Base-by-base conservation (phyloP, 1,140 invertebrate species). In the Alviniconcha marisindica region DNA sequence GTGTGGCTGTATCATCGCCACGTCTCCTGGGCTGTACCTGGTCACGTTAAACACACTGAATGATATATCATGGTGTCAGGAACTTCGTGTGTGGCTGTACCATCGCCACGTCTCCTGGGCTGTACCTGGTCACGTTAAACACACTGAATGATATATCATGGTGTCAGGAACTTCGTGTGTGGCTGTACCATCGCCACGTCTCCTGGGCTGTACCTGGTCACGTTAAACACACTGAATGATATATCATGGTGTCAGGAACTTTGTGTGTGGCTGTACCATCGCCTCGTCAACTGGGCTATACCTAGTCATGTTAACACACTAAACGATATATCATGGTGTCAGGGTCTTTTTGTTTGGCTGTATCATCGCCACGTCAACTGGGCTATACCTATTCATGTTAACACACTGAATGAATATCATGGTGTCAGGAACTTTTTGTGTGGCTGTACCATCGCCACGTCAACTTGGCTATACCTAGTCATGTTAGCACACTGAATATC, bases 291-390 rank as follows among this genome's bases (percentile, higher is more conserved):
- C n/a, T n/a, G n/a, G n/a, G n/a, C n/a, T n/a, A n/a, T n/a, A n/a
- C n/a, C n/a, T n/a, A n/a, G n/a, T n/a, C n/a, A n/a, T n/a, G n/a
- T n/a, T n/a, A n/a, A n/a, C n/a, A n/a, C n/a, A n/a, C n/a, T n/a
- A n/a, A n/a, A n/a, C n/a, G n/a, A n/a, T n/a, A n/a, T n/a, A n/a
- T n/a, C n/a, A n/a, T n/a, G n/a, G n/a, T n/a, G n/a, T n/a, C n/a
- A n/a, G n/a, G n/a, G n/a, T n/a, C n/a, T n/a, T n/a, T n/a, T 99
- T 99, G 84, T 95, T 94, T 4, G 98, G 98, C 89, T 96, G 94
- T 14, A 99, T 93, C 87, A 96, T 95, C 18, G 97, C 92, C 5
- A 99, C 95, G 95, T 99, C 98, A 15, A 98, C 98, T 0, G 98
- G 96, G 21, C 93, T 89, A 94, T 98, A 98, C 10, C 93, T 91